These are phyloP conservation scores for Heliocidaris tuberculata DNA, from an alignment of 35 echinoderm and acorn worm species.

Conservation along the genomic window DNA sequence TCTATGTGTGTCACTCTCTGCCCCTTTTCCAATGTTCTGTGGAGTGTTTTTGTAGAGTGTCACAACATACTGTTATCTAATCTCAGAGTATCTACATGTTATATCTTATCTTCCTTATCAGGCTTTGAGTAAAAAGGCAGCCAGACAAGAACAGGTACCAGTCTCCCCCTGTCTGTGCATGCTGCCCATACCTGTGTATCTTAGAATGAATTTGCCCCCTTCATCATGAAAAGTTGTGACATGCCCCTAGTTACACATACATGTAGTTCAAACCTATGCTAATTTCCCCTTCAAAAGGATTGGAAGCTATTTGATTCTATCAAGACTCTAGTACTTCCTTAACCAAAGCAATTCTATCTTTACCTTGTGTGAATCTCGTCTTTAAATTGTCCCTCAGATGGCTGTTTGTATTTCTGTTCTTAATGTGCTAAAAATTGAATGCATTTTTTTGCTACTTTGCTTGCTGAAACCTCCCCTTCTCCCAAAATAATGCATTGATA, in stretches of 20 bases:
- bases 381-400: background rate
- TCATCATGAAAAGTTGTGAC: background rate
- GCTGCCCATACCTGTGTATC: background rate
- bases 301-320: background rate
- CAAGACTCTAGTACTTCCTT: background rate
- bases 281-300: background rate
- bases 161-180: conserved; percentile 45
- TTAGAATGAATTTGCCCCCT: background rate
- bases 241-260: background rate
- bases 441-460: background rate
- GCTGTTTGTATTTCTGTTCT: background rate
- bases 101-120: conserved; percentile 43
- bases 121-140: conserved; percentile 58
- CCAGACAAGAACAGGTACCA: conserved; percentile 68
- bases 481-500: background rate
- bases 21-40: background rate
- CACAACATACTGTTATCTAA: conserved; percentile 14
- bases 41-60: too few relatives aligned
- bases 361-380: background rate
- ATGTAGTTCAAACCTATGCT: background rate
- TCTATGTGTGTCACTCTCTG: background rate
- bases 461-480: background rate
- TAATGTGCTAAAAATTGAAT: background rate
- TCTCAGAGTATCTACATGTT: background rate
- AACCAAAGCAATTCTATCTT: too few relatives aligned